Evolutionary conservation across 2,113 vertebrate genomes (phyloP), one percentile per base, ranked within the genome.

Genomic region (Cryptomyrus ogoouensis): DNA sequence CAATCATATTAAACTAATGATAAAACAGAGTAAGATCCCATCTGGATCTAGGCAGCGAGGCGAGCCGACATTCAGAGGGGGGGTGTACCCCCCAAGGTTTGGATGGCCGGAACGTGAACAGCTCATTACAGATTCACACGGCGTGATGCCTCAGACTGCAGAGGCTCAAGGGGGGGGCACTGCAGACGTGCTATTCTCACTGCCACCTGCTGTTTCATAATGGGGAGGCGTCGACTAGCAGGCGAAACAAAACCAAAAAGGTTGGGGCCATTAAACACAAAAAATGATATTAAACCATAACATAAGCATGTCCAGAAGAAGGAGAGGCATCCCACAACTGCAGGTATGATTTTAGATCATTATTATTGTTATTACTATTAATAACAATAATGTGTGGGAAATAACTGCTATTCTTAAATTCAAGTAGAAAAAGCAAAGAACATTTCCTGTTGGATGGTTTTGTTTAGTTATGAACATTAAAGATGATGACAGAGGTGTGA

Each of bases 141-240:
- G 96, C 94, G 94, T 93, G 93, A 88, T 94, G 94, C 91, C 94
- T 91, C 92, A 93, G 94, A 96, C 94, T 95, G 96, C 94, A 96
- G 56, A 58, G 56, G 56, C 56, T 62, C 95, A 92, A 35, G 83
- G 88, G 90, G 93, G 93, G 93, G 93, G 91, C 91, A 21, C 15
- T 94, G 96, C 15, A 66, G 6, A 77, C 4, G 15, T 77, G 17
- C 15, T 96, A 95, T 94, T 98, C 97, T 97, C 98, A 98, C 98
- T 97, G 99, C 58, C 97, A 96, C 96, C 98, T 98, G 97, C 97
- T 97, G 96, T 98, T 98, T 97, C 97, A 96, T 97, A 98, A 98
- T 96, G 98, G 95, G 98, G 96, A 96, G 96, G 53, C 19, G 10
- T 95, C 96, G 98, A 97, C 97, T 95, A 95, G 97, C 93, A 96